phyloP scores from a whole-genome alignment of 2,113 vertebrate species.

The Equus przewalskii region DNA sequence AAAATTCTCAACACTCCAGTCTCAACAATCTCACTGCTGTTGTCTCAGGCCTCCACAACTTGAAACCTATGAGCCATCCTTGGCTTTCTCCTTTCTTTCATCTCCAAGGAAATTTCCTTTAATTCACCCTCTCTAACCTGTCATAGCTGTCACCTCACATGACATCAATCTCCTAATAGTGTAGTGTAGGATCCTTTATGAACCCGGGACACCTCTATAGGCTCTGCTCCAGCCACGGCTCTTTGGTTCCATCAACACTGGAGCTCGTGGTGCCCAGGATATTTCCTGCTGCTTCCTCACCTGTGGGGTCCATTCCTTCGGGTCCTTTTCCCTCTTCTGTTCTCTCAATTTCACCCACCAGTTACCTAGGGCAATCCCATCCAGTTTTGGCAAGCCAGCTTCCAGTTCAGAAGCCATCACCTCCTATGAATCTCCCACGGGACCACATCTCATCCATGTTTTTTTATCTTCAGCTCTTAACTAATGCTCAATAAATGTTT shows the following conservation, averaged over 20 bases:
- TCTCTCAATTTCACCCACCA: not conserved
- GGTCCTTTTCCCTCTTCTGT: too few relatives aligned
- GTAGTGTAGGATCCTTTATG: too few relatives aligned
- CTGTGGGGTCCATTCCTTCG: not conserved
- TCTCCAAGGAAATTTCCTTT: not conserved
- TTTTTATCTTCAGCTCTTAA: not conserved
- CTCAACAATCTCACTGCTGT: not conserved
- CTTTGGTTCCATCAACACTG: not conserved
- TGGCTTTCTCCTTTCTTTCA: not conserved
- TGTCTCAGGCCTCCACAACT: too few relatives aligned
- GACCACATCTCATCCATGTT: not conserved
- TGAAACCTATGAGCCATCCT: too few relatives aligned
- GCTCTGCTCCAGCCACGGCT: not conserved
- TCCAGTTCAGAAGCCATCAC: not conserved
- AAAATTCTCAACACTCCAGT: not conserved
- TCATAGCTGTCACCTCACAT: accelerated
- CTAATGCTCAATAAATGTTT: not conserved
- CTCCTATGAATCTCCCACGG: not conserved
- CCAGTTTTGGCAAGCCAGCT: not conserved
- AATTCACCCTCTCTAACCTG: too few relatives aligned
- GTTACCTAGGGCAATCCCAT: not conserved
- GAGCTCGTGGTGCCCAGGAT: not conserved
- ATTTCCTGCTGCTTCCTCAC: too few relatives aligned
- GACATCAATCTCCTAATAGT: not conserved
- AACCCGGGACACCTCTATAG: too few relatives aligned